Evolutionary conservation across 2,113 vertebrate genomes (phyloP), one percentile per base, ranked within the genome.

Genomic region (Enhydra lutris): DNA sequence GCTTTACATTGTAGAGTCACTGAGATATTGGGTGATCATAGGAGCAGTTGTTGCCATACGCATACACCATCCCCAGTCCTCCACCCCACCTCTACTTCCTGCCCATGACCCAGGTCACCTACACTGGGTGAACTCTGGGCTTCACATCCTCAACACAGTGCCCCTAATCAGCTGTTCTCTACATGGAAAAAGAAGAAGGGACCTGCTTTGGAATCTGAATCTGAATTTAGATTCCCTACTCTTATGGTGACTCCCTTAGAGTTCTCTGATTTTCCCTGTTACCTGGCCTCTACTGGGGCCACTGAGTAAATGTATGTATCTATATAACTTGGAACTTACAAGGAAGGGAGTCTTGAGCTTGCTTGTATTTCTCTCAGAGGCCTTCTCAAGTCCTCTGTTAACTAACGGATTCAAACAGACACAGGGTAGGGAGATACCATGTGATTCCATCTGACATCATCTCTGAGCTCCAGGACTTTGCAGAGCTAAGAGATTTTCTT

Each of bases 361-460:
- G 24, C 13, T 34, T 2, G 4, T 9, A 3, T 76, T 94, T 94
- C 31, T 84, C 20, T 57, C 15, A 61, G 57, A 81, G 34, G n/a
- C 23, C 2, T 69, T 21, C 36, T 69, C 4, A 11, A 47, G 57
- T 86, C 34, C 7, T 1, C 3, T 14, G 42, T 82, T 18, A 63
- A 45, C 52, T 73, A 84, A 71, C n/a, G 39, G 23, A 94, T 52
- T 93, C 17, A 42, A 39, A 96, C 20, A 94, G 26, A 31, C 10
- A 34, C 26, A 12, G 15, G n/a, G 15, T 29, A 31, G 4, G 59
- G 9, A 20, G 2, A 2, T 39, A 14, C 3, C 50, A 31, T 12
- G 50, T 57, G 42, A 36, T 5, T 76, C 52, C 2, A 3, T 52
- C 36, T 65, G 17, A 31, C 26, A 6, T 57, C 18, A 82, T 34